Conservation (phyloP, 1,140 invertebrate genomes). For the Magallana ariakensis region DNA sequence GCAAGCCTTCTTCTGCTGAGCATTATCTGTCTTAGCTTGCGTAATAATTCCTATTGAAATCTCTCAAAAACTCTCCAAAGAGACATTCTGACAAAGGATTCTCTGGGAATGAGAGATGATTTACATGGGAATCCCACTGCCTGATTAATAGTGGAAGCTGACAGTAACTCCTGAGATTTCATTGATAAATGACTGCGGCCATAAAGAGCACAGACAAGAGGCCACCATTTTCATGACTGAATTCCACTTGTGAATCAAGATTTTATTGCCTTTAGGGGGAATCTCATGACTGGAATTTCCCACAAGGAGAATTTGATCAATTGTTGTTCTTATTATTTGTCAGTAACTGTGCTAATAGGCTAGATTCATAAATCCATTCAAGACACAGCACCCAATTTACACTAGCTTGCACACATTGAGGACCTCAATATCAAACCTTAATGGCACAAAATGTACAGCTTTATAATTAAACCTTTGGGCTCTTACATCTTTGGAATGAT, state of each 20-base stretch:
- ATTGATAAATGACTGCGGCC: constrained; percentile 18
- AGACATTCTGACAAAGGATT: background rate
- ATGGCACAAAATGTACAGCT: too few species aligned
- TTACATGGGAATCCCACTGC: background rate
- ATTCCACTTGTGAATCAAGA: constrained; percentile 28
- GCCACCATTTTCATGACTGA: constrained; percentile 30
- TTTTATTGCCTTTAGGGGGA: constrained; percentile 8
- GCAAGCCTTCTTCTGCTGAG: too few species aligned
- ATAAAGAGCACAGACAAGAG: background rate
- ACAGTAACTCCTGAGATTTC: constrained; percentile 26
- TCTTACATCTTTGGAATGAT: too few species aligned
- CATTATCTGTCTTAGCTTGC: background rate
- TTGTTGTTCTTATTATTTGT: constrained; percentile 11
- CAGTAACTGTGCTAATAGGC: constrained; percentile 21
- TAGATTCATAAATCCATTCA: background rate
- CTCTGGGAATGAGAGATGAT: background rate
- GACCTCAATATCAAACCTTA: too few species aligned
- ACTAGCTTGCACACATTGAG: too few species aligned
- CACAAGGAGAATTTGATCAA: constrained; percentile 34
- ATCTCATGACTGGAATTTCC: constrained; percentile 19
- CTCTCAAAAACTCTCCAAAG: background rate
- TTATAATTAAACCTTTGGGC: too few species aligned
- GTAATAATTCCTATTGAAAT: constrained; percentile 11
- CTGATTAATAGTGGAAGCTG: background rate
- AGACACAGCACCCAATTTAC: background rate